phyloP scores from a whole-genome alignment of 2,888 invertebrate species.

The Belgica antarctica region DNA sequence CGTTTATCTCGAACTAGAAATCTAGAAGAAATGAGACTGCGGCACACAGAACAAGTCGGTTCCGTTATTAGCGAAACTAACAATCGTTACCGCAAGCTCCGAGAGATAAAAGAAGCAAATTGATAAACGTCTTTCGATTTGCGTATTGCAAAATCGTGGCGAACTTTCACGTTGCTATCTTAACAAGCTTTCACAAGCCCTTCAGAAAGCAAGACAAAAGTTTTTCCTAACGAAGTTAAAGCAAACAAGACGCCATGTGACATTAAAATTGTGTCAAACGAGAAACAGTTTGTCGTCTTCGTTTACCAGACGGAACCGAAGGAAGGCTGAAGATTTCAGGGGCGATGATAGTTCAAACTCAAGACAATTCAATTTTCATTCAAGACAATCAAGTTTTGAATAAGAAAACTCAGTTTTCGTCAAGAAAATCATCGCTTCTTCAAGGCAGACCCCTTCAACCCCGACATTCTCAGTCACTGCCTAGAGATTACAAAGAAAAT shows the following conservation, averaged over 20 bases:
- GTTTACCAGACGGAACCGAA: background rate
- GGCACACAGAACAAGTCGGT: slow-evolving; percentile 8
- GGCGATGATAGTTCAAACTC: too few relatives aligned
- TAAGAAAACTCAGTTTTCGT: too few relatives aligned
- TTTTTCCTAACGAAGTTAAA: background rate
- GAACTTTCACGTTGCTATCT: background rate
- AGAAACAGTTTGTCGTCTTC: slow-evolving; percentile 10
- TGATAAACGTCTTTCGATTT: slow-evolving; percentile 1
- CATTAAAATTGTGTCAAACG: slow-evolving; percentile 9
- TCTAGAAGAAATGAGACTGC: slow-evolving; percentile 19
- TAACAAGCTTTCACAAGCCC: background rate
- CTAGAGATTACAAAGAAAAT: too few relatives aligned
- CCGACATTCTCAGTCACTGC: too few relatives aligned
- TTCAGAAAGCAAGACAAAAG: background rate
- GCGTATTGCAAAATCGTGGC: background rate
- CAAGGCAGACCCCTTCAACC: too few relatives aligned
- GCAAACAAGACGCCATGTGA: background rate
- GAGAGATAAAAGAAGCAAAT: background rate
- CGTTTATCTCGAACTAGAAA: background rate
- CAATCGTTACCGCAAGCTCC: slow-evolving; percentile 10
- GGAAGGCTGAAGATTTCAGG: background rate
- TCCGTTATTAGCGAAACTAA: slow-evolving; percentile 32
- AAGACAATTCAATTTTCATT: too few relatives aligned
- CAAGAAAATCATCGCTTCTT: too few relatives aligned
- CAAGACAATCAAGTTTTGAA: too few relatives aligned